Evolutionary conservation across 1,140 invertebrate genomes (phyloP), one percentile per base, ranked within the genome.

Genomic region (Planococcus citri): DNA sequence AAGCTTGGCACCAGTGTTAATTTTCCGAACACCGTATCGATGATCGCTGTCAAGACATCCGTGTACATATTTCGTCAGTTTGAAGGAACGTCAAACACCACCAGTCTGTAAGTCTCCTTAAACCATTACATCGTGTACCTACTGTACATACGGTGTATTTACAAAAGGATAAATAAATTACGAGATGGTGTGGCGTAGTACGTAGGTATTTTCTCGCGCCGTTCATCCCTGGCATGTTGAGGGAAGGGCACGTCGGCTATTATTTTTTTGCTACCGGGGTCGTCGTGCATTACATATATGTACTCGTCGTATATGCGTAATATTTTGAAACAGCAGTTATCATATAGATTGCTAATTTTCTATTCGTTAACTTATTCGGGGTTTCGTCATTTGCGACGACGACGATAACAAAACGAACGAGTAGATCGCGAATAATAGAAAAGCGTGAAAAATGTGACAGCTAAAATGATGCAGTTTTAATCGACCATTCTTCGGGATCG

Each of bases 101-200:
- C 9, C n/a, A 9, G 37, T n/a, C 37, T 41, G n/a, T 41, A 10
- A 10, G 9, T 41, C n/a, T 41, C n/a, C n/a, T n/a, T 41, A 10
- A 10, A 41, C 37, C 37, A 41, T n/a, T n/a, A n/a, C n/a, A n/a
- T n/a, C n/a, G n/a, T n/a, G n/a, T n/a, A n/a, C n/a, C n/a, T n/a
- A n/a, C n/a, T n/a, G n/a, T n/a, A n/a, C n/a, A n/a, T n/a, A n/a
- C n/a, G n/a, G n/a, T n/a, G 17, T 25, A 25, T 64, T 64, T 64
- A 64, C 60, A 64, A 64, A 64, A 64, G 60, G 20, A 64, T 64
- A 64, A 64, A 64, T 64, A 64, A 64, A 64, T 64, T 64, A 64
- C 60, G 21, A 25, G 12, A 64, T 17, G n/a, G 60, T 20, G 17
- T 17, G 60, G 6, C 60, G 4, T n/a, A n/a, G n/a, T n/a, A n/a